Percentiles rank a stretch among this genome's conserved stretches.
phyloP scores from a whole-genome alignment of 1,140 invertebrate species.

The Drosophila pectinifera region DNA sequence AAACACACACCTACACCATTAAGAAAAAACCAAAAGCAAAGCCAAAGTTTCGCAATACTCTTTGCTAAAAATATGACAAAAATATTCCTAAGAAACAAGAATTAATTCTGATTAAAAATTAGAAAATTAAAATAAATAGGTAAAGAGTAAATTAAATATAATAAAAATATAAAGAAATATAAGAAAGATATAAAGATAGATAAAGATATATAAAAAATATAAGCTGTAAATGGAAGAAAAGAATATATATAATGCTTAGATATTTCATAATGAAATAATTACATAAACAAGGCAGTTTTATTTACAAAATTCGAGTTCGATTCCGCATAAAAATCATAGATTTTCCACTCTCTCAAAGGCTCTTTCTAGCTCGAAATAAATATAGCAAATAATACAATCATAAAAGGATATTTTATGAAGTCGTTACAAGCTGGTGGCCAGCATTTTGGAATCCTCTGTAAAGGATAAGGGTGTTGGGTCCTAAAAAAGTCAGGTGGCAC shows the following conservation, averaged over 20 bases:
- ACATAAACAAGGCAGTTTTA: too few species aligned
- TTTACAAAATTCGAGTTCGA: too few species aligned
- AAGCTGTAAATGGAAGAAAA: too few species aligned
- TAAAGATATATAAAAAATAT: too few species aligned
- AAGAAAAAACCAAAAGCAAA: not conserved
- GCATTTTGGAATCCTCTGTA: not conserved
- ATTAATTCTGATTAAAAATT: too few species aligned
- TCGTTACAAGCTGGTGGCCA: not conserved
- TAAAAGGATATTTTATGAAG: not conserved
- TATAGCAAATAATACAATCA: not conserved
- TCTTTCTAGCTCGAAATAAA: not conserved
- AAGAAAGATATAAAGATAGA: too few species aligned
- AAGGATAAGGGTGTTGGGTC: not conserved
- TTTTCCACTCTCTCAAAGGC: too few species aligned
- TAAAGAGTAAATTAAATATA: not conserved
- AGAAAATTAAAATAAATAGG: too few species aligned
- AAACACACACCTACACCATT: conserved; percentile 24
- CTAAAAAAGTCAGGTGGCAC: conserved; percentile 46
- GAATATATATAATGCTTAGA: too few species aligned
- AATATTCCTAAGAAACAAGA: not conserved
- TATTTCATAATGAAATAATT: too few species aligned
- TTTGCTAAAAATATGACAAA: not conserved
- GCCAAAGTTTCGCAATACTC: not conserved
- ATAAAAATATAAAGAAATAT: too few species aligned
- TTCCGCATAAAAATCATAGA: too few species aligned